Evolutionary conservation across 2,888 invertebrate species (phyloP).

Genomic region (Ennomos quercinarius): DNA sequence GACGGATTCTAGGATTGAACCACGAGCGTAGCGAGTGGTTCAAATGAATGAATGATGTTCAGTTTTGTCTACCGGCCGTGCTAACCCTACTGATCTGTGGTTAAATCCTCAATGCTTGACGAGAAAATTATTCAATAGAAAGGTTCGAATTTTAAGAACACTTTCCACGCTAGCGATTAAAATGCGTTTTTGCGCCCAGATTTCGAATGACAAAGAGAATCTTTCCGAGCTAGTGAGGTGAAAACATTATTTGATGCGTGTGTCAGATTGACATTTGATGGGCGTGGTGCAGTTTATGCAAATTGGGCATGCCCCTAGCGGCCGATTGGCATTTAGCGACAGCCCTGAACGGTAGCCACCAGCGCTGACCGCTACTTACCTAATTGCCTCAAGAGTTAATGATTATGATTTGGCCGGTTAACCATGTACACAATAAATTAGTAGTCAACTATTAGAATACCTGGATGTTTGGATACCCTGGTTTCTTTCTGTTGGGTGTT

Average conservation of each 20-base stretch:
- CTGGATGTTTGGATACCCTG: constrained; percentile 8
- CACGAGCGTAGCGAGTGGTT: no score
- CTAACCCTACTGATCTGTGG: no score
- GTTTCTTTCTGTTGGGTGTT: constrained; percentile 13
- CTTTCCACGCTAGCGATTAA: no score
- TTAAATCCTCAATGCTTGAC: no score
- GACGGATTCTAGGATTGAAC: no score
- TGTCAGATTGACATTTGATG: constrained; percentile 58
- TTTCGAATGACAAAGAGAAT: no score
- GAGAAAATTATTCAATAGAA: no score
- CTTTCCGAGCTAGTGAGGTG: no score
- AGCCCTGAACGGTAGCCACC: constrained; percentile 40
- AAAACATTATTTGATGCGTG: constrained; percentile 46
- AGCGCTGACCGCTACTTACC: constrained; percentile 63
- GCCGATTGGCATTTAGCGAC: constrained; percentile 21
- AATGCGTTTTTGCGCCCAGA: no score
- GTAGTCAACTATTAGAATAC: constrained; percentile 16
- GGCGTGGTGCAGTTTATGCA: constrained; percentile 73
- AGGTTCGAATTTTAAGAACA: no score
- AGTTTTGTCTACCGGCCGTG: no score
- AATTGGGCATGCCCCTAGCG: constrained; percentile 42
- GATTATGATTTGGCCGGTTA: constrained; percentile 61
- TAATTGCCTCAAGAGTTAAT: constrained; percentile 66
- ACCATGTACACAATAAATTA: constrained; percentile 21
- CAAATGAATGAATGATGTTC: no score